These are phyloP conservation scores for Calyptomena viridis DNA, from an alignment of 2,113 vertebrate genomes.

Conservation along the genomic window DNA sequence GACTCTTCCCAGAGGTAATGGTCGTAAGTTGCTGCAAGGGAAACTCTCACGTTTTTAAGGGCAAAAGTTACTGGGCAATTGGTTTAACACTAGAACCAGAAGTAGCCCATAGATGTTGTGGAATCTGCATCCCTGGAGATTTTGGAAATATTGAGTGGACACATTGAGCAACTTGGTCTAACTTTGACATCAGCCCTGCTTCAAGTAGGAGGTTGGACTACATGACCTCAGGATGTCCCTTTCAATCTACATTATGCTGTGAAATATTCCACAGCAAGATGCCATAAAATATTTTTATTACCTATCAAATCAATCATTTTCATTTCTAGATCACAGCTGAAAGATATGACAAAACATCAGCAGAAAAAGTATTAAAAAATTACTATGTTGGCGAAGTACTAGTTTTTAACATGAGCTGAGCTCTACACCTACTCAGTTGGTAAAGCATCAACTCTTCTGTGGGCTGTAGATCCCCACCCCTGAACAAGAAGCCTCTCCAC, in stretches of 20 bases:
- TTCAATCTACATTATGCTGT: not conserved
- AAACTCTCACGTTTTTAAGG: not conserved
- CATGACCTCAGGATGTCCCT: not conserved
- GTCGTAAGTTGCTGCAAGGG: not conserved
- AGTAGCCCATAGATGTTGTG: not conserved
- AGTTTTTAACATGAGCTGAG: not conserved
- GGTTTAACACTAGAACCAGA: not conserved
- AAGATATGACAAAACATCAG: not conserved
- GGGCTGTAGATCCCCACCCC: not conserved
- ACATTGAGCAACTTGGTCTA: not conserved
- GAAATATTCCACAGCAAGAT: not conserved
- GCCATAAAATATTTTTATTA: not conserved
- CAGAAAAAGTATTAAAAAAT: not conserved
- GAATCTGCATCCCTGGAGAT: not conserved
- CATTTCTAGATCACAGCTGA: not conserved
- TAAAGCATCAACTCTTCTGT: not conserved
- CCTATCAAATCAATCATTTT: not conserved
- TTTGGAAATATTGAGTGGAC: not conserved
- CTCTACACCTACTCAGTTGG: not conserved
- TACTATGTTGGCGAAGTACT: not conserved
- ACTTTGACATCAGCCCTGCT: slow-evolving; percentile 18
- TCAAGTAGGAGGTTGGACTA: not conserved
- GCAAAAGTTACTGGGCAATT: not conserved
- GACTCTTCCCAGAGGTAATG: not conserved
- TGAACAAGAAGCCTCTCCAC: not conserved